Evolutionary conservation across 2,888 invertebrate genomes (phyloP).

Genomic region (Callimorpha dominula): DNA sequence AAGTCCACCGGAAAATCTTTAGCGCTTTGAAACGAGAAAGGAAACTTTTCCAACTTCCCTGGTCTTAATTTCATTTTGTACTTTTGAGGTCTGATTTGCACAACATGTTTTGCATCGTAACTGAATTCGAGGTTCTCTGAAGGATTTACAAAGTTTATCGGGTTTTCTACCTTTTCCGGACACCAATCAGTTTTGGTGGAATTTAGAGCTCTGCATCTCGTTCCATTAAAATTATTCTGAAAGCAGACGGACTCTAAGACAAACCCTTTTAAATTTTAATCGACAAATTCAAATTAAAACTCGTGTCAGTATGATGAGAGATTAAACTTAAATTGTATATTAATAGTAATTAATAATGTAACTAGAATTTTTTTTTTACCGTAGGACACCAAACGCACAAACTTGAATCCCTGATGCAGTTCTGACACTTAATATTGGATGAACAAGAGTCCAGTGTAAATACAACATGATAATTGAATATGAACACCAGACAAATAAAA

Average conservation of each 20-base stretch:
- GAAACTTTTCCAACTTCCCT: conserved; percentile 62
- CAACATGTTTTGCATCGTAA: conserved; percentile 49
- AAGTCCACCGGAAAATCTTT: conserved; percentile 93
- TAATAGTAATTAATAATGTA: neutral
- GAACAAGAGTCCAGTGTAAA: conserved; percentile 51
- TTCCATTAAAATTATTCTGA: conserved; percentile 50
- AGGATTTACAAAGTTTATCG: conserved; percentile 9
- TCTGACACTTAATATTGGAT: conserved; percentile 59
- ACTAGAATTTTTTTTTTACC: conserved; percentile 58
- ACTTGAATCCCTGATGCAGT: conserved; percentile 65
- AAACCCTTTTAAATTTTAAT: neutral
- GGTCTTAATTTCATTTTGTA: conserved; percentile 61
- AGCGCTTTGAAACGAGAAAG: conserved; percentile 87
- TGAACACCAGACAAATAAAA: conserved; percentile 27
- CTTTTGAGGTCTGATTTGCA: conserved; percentile 77
- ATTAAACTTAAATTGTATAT: neutral
- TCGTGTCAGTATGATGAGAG: neutral
- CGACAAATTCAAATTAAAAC: neutral
- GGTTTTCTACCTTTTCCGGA: conserved; percentile 40
- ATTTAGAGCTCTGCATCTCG: conserved; percentile 48
- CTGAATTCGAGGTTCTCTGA: conserved; percentile 52
- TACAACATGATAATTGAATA: conserved; percentile 20
- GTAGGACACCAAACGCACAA: conserved; percentile 72
- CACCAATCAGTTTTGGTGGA: conserved; percentile 48
- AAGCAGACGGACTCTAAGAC: conserved; percentile 7